Base-by-base conservation (phyloP, 1,140 invertebrate species). In the Probaryconus sp. region DNA sequence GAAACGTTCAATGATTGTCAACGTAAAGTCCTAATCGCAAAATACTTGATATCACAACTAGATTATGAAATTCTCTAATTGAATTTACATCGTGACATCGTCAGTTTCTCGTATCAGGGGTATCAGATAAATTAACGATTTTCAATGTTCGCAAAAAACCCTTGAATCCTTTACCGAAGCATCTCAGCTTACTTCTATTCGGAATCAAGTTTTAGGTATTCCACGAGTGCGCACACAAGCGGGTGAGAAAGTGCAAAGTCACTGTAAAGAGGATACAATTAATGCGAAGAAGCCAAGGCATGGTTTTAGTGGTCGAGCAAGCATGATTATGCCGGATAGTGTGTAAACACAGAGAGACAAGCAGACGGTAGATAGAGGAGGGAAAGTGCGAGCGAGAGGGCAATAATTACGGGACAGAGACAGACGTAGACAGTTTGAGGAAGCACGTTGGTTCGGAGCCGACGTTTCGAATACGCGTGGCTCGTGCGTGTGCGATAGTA, bases 201-300 rank as follows among this genome's bases (percentile, higher is more conserved):
- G n/a, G n/a, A n/a, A n/a, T n/a, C n/a, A n/a, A n/a, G n/a, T n/a
- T 56, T 68, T 63, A 73, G 68, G 47, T 73, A 78, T 76, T 72
- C 69, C 58, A n/a, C 56, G 48, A 50, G 33, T 9, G 7, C 50
- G 43, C 31, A 26, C 21, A n/a, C 40, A 16, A 16, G 35, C 55
- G 43, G 50, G 51, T 61, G 67, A 64, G 50, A 63, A 60, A 71
- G 48, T 50, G 71, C 68, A 78, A 80, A 83, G 79, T 79, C 76
- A 75, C 61, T 72, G 63, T 69, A 79, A 79, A 76, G 83, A 82
- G 81, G 81, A 85, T 82, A 83, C 82, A 84, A 84, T 85, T 85
- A 85, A 84, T 84, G 81, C 79, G 82, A 85, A 85, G 83, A 86
- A 84, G 82, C 81, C 78, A 67, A 79, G 82, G 78, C 73, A 72